phyloP scores from a whole-genome alignment of 64 coral and sea anemone genomes.

The Montipora capricornis region DNA sequence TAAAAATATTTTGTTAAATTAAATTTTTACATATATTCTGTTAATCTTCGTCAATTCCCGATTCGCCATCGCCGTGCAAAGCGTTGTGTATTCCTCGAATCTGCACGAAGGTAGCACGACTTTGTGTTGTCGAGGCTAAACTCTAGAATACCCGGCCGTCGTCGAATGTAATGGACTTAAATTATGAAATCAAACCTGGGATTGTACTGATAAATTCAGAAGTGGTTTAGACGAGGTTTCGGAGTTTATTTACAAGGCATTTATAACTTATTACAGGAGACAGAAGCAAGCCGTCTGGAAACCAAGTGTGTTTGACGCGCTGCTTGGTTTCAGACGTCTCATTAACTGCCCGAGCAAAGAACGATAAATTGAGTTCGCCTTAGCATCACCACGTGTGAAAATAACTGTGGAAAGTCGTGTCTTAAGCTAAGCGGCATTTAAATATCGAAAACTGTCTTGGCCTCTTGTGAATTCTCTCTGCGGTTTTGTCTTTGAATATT shows the following conservation, averaged over 20 bases:
- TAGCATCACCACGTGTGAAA: neutral
- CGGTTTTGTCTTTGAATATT: constrained; percentile 49
- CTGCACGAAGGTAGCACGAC: too few relatives aligned
- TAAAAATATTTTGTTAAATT: constrained; percentile 49
- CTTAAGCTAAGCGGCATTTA: constrained; percentile 32
- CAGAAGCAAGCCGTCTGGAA: neutral
- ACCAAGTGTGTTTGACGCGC: too few relatives aligned
- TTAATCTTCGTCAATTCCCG: neutral
- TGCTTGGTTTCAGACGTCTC: neutral
- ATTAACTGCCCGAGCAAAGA: too few relatives aligned
- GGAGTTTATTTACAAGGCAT: neutral
- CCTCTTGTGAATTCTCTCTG: neutral
- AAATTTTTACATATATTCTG: neutral
- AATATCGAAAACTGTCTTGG: constrained; percentile 5
- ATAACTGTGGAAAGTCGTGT: neutral
- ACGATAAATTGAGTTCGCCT: neutral
- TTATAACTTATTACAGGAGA: neutral
- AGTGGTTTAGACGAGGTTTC: neutral
- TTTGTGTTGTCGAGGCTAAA: too few relatives aligned
- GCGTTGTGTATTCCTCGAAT: too few relatives aligned
- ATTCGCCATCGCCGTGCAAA: neutral
- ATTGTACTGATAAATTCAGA: neutral
- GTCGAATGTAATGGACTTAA: too few relatives aligned
- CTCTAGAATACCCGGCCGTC: too few relatives aligned
- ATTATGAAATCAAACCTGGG: too few relatives aligned